Base-by-base conservation (phyloP, 30 jellyfish, hydroid and myxozoan genomes). In the Cassiopea andromeda region DNA sequence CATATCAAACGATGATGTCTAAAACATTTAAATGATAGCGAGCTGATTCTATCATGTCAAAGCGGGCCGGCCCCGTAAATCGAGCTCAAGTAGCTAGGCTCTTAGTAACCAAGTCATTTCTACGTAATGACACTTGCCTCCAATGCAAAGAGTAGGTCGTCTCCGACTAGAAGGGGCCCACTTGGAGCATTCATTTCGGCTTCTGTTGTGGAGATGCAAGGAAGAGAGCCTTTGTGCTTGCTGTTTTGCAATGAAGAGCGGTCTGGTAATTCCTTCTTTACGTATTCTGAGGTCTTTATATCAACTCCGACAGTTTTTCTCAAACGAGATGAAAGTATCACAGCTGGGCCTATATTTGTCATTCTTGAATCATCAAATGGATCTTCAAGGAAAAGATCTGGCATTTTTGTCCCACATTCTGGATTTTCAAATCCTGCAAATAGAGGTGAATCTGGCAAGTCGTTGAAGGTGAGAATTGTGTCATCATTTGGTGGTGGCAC, bases 401-500 rank as follows among this genome's bases (percentile, higher is more conserved):
- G 92, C 88, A 89, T 82, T 58, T 64, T 71, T 38, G 81, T 47
- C 14, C 79, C 92, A 44, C 73, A 60, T 9, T 69, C 86, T 17
- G 78, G 69, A 15, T 38, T 82, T n/a, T 82, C 93, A 54, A 90
- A 90, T 17, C 71, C 93, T 60, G 82, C 45, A 81, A 90, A 74
- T 48, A 76, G 43, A 13, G 93, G 95, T 17, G 94, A 87, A 75
- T 50, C 92, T 6, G 87, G 83, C 49, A 92, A 68, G 75, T 92
- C 98, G 59, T 92, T 94, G 75, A 92, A 92, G 19, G 98, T 71
- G 0, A 92, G 71, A 80, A 87, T 76, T 10, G 92, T 81, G 87
- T 91, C 98, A 67, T 87, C 93, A 85, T 92, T 82, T 9, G 98
- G 96, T n/a, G 97, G 97, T 2, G 99, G 99, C 45, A 96, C 92